phyloP scores from a whole-genome alignment of 2,888 invertebrate genomes.

The Copidosoma aretas region DNA sequence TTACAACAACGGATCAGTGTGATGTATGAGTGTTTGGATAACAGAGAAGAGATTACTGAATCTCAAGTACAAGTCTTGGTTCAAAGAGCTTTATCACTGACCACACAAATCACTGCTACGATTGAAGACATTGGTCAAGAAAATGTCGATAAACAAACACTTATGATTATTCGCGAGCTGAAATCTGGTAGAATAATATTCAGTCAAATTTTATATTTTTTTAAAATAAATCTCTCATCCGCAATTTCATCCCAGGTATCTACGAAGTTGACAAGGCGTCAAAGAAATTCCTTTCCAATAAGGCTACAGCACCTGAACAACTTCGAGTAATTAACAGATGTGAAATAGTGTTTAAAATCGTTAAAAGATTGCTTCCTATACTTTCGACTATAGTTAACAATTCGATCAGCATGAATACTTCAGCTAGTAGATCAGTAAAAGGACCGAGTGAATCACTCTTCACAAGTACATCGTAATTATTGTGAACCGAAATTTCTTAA shows the following conservation, averaged over 20 bases:
- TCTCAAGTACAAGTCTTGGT: slow-evolving; percentile 53
- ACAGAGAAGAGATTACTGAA: slow-evolving; percentile 52
- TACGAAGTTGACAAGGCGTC: slow-evolving; percentile 56
- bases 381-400: slow-evolving; percentile 53
- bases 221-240: too few relatives aligned
- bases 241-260: slow-evolving; percentile 51
- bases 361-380: slow-evolving; percentile 56
- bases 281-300: slow-evolving; percentile 52
- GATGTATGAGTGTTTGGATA: slow-evolving; percentile 56
- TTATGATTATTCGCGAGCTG: slow-evolving; percentile 57
- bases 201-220: slow-evolving; percentile 8
- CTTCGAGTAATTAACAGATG: slow-evolving; percentile 59
- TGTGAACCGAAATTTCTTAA: slow-evolving; percentile 7
- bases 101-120: slow-evolving; percentile 55
- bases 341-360: slow-evolving; percentile 56
- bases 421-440: slow-evolving; percentile 44
- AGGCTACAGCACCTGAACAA: slow-evolving; percentile 57
- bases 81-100: slow-evolving; percentile 54
- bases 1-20: slow-evolving; percentile 52
- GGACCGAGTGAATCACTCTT: slow-evolving; percentile 49
- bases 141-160: slow-evolving; percentile 55
- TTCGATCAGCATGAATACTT: slow-evolving; percentile 48
- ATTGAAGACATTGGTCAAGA: slow-evolving; percentile 57
- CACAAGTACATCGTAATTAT: slow-evolving; percentile 41
- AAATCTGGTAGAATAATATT: slow-evolving; percentile 53